These are phyloP conservation scores for Cladopsammia gracilis DNA, from an alignment of 64 coral and sea anemone genomes.

Conservation along the genomic window DNA sequence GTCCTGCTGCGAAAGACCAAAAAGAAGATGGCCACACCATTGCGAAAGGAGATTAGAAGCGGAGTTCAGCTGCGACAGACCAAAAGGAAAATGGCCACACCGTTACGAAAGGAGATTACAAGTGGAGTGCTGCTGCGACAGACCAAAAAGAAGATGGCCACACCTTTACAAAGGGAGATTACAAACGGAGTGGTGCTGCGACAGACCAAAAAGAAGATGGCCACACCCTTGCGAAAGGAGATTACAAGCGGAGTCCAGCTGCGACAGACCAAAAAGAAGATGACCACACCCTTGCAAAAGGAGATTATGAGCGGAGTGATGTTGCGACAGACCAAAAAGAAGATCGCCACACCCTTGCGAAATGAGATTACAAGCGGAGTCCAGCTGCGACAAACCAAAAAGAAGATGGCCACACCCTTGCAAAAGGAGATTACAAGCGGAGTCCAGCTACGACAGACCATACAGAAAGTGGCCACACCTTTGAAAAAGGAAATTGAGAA, in stretches of 20 bases:
- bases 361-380: slow-evolving; percentile 32
- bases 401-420: slow-evolving; percentile 20
- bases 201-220: slow-evolving; percentile 41
- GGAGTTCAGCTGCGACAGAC: slow-evolving; percentile 32
- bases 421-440: slow-evolving; percentile 22
- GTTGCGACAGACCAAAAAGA: slow-evolving; percentile 44
- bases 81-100: slow-evolving; percentile 66
- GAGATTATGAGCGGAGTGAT: slow-evolving; percentile 45
- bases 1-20: slow-evolving; percentile 42
- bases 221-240: slow-evolving; percentile 46
- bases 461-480: slow-evolving; percentile 55
- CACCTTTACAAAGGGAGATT: neutral
- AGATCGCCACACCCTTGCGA: slow-evolving; percentile 30
- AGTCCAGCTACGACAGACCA: slow-evolving; percentile 27
- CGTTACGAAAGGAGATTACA: slow-evolving; percentile 68
- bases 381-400: slow-evolving; percentile 44
- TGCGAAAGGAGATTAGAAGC: slow-evolving; percentile 56
- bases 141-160: slow-evolving; percentile 42
- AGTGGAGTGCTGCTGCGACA: slow-evolving; percentile 32
- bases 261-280: slow-evolving; percentile 46
- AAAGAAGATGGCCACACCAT: slow-evolving; percentile 61
- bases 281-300: slow-evolving; percentile 64
- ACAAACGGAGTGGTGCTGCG: slow-evolving; percentile 4
- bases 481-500: slow-evolving; percentile 59
- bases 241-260: slow-evolving; percentile 20